These are phyloP conservation scores for Caerostris darwini DNA, from an alignment of 1,140 invertebrate species.

Conservation along the genomic window DNA sequence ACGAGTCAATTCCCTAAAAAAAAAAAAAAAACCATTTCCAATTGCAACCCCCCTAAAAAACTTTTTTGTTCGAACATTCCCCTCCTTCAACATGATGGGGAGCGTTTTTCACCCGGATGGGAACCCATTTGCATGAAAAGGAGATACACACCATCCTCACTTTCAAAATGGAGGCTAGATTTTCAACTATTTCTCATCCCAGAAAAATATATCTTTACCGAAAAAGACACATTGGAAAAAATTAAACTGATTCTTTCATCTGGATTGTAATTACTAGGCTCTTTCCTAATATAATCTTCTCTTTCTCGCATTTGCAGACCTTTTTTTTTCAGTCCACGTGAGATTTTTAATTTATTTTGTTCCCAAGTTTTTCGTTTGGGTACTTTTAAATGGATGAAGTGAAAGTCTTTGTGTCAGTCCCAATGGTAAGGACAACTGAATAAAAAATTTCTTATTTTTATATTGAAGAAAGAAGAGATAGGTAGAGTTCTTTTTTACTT, in stretches of 20 bases:
- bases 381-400: conserved; percentile 59
- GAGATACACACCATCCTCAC: conserved; percentile 43
- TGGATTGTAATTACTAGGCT: conserved; percentile 67
- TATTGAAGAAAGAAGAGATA: conserved; percentile 14
- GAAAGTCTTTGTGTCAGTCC: conserved; percentile 71
- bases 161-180: conserved; percentile 46
- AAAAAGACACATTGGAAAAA: conserved; percentile 60
- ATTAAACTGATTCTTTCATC: conserved; percentile 63
- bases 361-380: conserved; percentile 43
- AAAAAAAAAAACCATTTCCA: conserved; percentile 19
- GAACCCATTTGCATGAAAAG: conserved; percentile 70
- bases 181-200: conserved; percentile 54
- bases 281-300: conserved; percentile 71
- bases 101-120: conserved; percentile 49
- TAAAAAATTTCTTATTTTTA: conserved; percentile 42
- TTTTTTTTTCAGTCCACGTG: conserved; percentile 27
- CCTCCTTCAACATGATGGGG: not conserved
- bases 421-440: conserved; percentile 72
- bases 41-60: not conserved
- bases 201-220: conserved; percentile 60
- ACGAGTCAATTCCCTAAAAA: not conserved
- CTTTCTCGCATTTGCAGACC: conserved; percentile 66
- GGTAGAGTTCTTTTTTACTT: not conserved
- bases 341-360: conserved; percentile 75
- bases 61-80: conserved; percentile 1